Conservation (phyloP, 2,797 vertebrate species). For the Otolemur crassicaudatus region DNA sequence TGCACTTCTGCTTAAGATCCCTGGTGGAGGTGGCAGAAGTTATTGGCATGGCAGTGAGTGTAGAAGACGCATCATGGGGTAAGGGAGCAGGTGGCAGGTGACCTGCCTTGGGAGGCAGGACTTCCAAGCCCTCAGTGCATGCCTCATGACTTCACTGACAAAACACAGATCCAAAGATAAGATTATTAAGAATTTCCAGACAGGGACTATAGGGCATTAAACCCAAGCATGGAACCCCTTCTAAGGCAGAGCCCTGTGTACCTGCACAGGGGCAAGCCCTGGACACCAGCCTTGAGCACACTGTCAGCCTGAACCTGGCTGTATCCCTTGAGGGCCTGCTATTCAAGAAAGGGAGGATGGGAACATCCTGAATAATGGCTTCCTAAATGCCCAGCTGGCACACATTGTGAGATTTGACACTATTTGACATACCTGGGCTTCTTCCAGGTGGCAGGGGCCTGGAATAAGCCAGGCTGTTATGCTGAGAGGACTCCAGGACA, state of each 20-base stretch:
- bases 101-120: neutral
- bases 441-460: neutral
- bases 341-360: neutral
- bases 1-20: neutral
- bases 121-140: neutral
- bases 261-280: neutral
- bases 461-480: neutral
- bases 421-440: neutral
- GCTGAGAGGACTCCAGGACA: neutral
- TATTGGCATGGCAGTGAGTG: rapidly evolving
- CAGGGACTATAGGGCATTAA: neutral
- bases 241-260: neutral
- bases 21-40: neutral
- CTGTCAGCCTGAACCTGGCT: neutral
- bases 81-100: neutral
- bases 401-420: neutral
- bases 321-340: neutral
- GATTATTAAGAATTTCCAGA: neutral
- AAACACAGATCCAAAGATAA: neutral
- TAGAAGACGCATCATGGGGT: too few species aligned
- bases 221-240: neutral
- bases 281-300: neutral
- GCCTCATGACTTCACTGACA: neutral
- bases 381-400: neutral
- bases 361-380: neutral